Evolutionary conservation across 2,113 vertebrate species (phyloP).

Genomic region (Promerops cafer): DNA sequence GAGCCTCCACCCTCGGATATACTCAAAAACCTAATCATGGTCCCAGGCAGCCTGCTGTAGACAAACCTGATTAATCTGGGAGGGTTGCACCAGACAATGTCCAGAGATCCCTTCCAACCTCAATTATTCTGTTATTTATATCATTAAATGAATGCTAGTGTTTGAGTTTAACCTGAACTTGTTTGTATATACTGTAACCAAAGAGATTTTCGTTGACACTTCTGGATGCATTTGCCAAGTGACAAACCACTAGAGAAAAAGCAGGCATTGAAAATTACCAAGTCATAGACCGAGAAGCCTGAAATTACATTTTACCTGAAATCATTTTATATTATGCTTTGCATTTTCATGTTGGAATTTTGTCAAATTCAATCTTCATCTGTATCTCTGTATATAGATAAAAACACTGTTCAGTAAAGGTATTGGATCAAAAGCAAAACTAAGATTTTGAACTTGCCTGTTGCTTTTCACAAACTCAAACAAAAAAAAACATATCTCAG

Average conservation of each 20-base stretch:
- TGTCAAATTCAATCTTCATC: background rate
- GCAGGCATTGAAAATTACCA: background rate
- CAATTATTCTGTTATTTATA: background rate
- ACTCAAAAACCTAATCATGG: background rate
- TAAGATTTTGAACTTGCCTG: background rate
- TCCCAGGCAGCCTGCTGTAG: background rate
- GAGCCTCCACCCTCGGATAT: background rate
- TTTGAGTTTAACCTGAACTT: background rate
- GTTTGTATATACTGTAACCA: background rate
- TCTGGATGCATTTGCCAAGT: background rate
- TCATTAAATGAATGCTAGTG: background rate
- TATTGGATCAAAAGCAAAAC: background rate
- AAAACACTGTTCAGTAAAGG: background rate
- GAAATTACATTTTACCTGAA: background rate
- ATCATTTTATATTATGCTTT: background rate
- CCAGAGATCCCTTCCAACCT: background rate
- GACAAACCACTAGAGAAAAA: background rate
- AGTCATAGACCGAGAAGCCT: background rate
- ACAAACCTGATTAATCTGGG: accelerated
- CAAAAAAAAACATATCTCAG: background rate
- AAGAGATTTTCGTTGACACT: background rate
- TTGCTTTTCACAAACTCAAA: background rate
- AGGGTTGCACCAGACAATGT: background rate
- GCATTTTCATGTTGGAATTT: background rate
- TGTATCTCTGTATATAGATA: background rate